Evolutionary conservation across 2,797 vertebrate genomes (phyloP), one percentile per base, ranked within the genome.

Genomic region (Betta splendens): DNA sequence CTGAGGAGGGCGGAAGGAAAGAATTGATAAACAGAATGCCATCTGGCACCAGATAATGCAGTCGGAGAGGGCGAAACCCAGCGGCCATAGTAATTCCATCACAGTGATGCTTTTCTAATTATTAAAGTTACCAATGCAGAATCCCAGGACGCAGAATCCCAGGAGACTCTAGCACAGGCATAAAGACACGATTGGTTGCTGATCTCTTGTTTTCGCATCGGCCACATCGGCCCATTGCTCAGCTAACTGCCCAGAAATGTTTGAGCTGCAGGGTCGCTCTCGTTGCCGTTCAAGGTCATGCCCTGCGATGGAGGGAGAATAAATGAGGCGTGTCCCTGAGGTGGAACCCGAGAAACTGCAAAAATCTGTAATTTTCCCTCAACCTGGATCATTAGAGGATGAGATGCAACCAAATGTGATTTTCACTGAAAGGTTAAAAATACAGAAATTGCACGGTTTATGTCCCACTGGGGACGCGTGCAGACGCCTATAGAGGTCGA

Each of bases 251-350:
- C 45, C 52, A 56, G 55, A 82, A 83, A 83, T 60, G 42, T 81
- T 69, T 48, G 29, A 68, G 64, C 62, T 62, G 61, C 51, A 37
- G 21, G 32, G 18, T 59, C 50, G 50, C 56, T 77, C 51, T 38
- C 48, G 65, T 83, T 69, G 55, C 58, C 67, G 54, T 58, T 83
- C 68, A 87, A 87, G 84, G 84, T 88, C 83, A 82, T 69, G 68
- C 40, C 52, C 60, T 55, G 58, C 76, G 66, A 62, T 79, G 54
- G 52, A 75, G 74, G 33, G 33, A 43, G 75, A 72, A 73, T 84
- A 86, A 81, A 79, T 87, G 78, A 86, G 72, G 62, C 79, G 49
- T 82, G 67, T 87, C 84, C 77, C 78, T 5, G 21, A 72, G 73
- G 72, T 64, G 63, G 3, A 65, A 66, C 52, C 75, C 59, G 53